phyloP scores from a whole-genome alignment of 1,140 invertebrate genomes.

The Drosophila takahashii region DNA sequence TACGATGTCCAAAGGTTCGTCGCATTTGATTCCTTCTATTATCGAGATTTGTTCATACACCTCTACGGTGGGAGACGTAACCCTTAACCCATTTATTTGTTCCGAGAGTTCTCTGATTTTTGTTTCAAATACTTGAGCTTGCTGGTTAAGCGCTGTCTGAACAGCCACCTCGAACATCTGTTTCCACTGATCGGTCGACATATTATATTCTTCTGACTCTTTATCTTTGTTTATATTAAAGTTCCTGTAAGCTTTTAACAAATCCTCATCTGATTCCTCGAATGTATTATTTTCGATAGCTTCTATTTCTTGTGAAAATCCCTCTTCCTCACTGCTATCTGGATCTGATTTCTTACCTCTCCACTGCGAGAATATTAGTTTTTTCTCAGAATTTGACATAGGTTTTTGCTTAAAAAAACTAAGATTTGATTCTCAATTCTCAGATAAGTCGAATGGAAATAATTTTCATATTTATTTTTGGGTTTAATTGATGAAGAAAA shows the following conservation, averaged over 20 bases:
- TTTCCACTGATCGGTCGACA: neutral
- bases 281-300: neutral
- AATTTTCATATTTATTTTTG: neutral
- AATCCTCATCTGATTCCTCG: neutral
- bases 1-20: neutral
- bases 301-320: neutral
- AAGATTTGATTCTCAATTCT: too few species aligned
- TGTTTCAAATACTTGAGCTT: neutral
- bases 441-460: too few species aligned
- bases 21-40: neutral
- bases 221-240: neutral
- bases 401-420: too few species aligned
- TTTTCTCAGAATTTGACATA: neutral
- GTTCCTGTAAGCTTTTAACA: neutral
- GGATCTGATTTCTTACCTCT: neutral
- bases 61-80: neutral
- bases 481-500: neutral
- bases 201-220: neutral
- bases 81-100: neutral
- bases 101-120: neutral
- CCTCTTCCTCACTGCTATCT: neutral
- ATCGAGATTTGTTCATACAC: neutral
- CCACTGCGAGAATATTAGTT: neutral
- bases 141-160: too few species aligned
- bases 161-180: too few species aligned